Conservation (phyloP, 2,888 invertebrate species). For the Nebria brevicollis region DNA sequence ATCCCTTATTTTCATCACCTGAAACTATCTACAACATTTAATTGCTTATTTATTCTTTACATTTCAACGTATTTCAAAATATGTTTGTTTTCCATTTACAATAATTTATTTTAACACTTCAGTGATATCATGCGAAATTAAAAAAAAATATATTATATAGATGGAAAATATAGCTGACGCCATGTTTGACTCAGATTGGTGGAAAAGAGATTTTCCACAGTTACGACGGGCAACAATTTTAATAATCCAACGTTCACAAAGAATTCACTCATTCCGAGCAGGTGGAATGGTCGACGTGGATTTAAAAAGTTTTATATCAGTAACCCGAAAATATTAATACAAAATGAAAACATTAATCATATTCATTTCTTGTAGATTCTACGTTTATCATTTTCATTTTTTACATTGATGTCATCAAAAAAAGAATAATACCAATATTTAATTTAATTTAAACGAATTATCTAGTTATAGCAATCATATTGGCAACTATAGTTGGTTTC, state of each 20-base stretch:
- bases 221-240: constrained; percentile 2
- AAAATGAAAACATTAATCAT: not conserved
- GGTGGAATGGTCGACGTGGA: constrained; percentile 13
- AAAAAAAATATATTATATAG: not conserved
- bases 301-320: constrained; percentile 3
- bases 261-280: not conserved
- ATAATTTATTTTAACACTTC: too few species aligned
- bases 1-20: too few species aligned
- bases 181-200: constrained; percentile 17
- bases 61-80: too few species aligned
- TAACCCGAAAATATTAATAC: not conserved
- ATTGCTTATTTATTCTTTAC: too few species aligned
- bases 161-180: constrained; percentile 12
- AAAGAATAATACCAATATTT: not conserved
- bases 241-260: constrained; percentile 17
- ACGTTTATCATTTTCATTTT: constrained; percentile 18
- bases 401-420: constrained; percentile 15
- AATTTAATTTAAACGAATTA: too few species aligned
- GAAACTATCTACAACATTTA: too few species aligned
- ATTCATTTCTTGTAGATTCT: constrained; percentile 12
- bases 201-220: not conserved
- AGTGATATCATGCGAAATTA: too few species aligned
- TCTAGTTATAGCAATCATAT: too few species aligned
- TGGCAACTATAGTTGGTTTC: too few species aligned
- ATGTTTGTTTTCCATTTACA: too few species aligned